Evolutionary conservation across 2,113 vertebrate species (phyloP).

Genomic region (Rhinogobius similis): DNA sequence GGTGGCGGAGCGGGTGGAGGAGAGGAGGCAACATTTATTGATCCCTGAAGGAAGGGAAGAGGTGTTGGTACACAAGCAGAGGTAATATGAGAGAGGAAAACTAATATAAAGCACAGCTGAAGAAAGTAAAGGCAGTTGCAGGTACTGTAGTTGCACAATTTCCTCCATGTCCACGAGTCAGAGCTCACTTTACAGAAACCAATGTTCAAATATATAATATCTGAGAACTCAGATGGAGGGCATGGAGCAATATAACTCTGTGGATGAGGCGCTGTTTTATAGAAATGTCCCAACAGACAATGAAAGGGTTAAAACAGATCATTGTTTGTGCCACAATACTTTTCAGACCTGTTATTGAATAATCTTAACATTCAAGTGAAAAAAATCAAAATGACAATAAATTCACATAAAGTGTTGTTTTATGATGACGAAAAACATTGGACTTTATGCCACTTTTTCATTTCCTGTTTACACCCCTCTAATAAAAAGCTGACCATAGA

Average conservation of each 20-base stretch:
- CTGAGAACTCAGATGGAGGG: not conserved
- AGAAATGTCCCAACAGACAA: not conserved
- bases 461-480: too few relatives aligned
- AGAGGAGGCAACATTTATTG: conserved; percentile 50
- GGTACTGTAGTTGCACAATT: conserved; percentile 11
- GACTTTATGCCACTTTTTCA: too few relatives aligned
- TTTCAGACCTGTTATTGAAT: not conserved
- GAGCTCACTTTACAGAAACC: not conserved
- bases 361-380: too few relatives aligned
- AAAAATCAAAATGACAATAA: not conserved
- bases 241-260: not conserved
- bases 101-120: conserved; percentile 45
- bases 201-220: not conserved
- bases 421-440: too few relatives aligned
- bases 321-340: not conserved
- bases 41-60: conserved; percentile 42
- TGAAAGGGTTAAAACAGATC: not conserved
- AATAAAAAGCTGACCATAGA: too few relatives aligned
- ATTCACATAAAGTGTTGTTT: too few relatives aligned
- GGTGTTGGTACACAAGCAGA: conserved; percentile 33
- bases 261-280: not conserved
- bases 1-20: conserved; percentile 48
- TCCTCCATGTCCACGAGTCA: not conserved
- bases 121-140: conserved; percentile 5
- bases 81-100: conserved; percentile 48